Evolutionary conservation across 64 coral and sea anemone genomes (phyloP).

Genomic region (Pocillopora verrucosa): DNA sequence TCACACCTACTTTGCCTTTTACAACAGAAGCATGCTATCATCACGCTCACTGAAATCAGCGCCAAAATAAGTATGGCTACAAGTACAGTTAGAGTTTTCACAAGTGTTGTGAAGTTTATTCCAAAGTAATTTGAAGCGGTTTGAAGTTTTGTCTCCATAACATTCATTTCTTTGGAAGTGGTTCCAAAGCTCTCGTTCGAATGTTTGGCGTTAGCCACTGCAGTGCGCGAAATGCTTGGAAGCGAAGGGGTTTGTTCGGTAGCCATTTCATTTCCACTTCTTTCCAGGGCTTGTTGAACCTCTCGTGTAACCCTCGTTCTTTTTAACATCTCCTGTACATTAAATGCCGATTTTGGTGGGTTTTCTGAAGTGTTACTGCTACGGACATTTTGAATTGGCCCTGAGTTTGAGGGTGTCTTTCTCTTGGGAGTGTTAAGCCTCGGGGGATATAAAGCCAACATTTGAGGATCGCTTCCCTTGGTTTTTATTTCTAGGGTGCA

Average conservation of each 20-base stretch:
- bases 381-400: neutral
- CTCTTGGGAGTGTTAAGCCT: neutral
- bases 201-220: neutral
- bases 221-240: neutral
- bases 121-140: neutral
- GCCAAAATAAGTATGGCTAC: neutral
- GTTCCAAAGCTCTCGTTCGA: neutral
- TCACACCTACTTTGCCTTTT: neutral
- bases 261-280: too few species aligned
- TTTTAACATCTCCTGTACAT: too few species aligned
- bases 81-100: neutral
- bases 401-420: neutral
- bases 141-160: neutral
- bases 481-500: neutral
- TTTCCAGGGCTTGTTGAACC: neutral
- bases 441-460: too few species aligned
- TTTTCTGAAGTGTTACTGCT: too few species aligned
- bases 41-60: neutral
- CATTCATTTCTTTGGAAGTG: too few species aligned
- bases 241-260: too few species aligned
- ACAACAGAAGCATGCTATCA: neutral
- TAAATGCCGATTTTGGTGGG: too few species aligned
- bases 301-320: neutral
- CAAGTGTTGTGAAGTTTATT: neutral
- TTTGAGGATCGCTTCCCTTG: neutral